Conservation (phyloP, 2,888 invertebrate species). For the Cetonia aurata region DNA sequence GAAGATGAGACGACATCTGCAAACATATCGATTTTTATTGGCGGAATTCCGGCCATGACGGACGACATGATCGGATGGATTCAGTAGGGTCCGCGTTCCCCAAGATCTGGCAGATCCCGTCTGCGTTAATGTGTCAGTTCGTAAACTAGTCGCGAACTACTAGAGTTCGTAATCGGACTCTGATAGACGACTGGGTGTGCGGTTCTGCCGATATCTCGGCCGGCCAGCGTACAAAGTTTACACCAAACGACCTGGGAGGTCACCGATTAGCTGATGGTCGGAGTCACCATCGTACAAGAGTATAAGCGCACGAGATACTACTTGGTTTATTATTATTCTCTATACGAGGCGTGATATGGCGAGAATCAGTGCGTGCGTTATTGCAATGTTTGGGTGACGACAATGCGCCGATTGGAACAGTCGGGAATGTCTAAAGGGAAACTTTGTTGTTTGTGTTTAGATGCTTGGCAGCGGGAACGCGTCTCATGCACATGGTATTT, state of each 20-base stretch:
- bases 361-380: no score
- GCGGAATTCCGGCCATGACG: neutral
- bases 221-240: constrained; percentile 21
- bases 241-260: constrained; percentile 29
- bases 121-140: neutral
- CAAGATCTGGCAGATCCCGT: no score
- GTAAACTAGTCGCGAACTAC: constrained; percentile 1
- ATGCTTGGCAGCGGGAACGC: no score
- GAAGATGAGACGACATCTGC: constrained; percentile 66
- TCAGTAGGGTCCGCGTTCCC: no score
- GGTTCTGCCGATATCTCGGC: neutral
- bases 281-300: neutral
- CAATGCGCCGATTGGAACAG: no score
- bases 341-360: no score
- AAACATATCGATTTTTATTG: constrained; percentile 32
- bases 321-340: no score
- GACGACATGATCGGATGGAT: neutral
- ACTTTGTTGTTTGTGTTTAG: no score
- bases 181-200: neutral
- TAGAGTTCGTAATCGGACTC: neutral
- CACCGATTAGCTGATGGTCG: constrained; percentile 24
- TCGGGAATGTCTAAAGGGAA: no score
- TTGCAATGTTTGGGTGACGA: no score
- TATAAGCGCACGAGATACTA: no score
- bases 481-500: no score